Evolutionary conservation across 2,797 vertebrate genomes (phyloP).

Genomic region (Sebastes iracundus): DNA sequence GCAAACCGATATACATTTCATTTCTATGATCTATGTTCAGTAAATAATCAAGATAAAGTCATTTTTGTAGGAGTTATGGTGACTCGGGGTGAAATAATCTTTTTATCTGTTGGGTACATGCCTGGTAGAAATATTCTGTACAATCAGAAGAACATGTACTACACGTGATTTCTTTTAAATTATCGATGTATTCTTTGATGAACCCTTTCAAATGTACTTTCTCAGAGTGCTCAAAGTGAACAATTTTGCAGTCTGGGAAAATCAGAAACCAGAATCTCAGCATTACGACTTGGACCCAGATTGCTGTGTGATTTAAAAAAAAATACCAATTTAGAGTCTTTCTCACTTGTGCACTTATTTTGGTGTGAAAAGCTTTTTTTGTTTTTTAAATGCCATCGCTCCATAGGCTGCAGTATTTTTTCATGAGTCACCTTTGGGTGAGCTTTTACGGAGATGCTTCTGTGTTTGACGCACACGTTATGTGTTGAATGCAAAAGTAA

Average conservation of each 20-base stretch:
- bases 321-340: not conserved
- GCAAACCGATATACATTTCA: not conserved
- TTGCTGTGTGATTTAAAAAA: not conserved
- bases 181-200: not conserved
- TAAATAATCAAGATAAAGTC: not conserved
- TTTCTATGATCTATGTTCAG: not conserved
- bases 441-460: not conserved
- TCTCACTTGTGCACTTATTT: not conserved
- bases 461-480: constrained; percentile 3
- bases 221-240: not conserved
- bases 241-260: not conserved
- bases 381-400: not conserved
- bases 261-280: not conserved
- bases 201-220: not conserved
- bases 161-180: not conserved
- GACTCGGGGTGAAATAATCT: not conserved
- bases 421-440: constrained; percentile 9
- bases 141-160: not conserved
- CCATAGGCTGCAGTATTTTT: not conserved
- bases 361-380: not conserved
- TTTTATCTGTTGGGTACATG: not conserved
- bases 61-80: not conserved
- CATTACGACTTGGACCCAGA: not conserved
- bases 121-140: not conserved
- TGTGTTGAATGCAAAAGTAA: not conserved